These are phyloP conservation scores for Danaus plexippus DNA, from an alignment of 1,140 invertebrate species.

Conservation along the genomic window DNA sequence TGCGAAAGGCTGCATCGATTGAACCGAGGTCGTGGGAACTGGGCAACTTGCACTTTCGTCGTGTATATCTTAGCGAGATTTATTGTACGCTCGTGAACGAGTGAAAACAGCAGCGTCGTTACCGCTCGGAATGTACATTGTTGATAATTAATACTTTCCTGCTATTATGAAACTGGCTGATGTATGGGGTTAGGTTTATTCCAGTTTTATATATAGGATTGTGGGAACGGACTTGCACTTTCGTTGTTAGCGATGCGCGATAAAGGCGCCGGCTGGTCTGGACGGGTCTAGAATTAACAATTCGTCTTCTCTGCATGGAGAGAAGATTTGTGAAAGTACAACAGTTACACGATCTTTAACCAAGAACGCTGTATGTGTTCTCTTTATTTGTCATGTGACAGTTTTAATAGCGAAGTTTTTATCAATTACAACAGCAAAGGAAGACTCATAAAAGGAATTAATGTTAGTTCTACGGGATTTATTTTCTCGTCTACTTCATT, in stretches of 20 bases:
- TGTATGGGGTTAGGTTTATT: not conserved
- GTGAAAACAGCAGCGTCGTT: no score
- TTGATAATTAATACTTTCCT: no score
- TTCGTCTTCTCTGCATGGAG: slow-evolving; percentile 29
- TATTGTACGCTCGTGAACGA: not conserved
- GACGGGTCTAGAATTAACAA: slow-evolving; percentile 48
- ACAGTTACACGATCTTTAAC: slow-evolving; percentile 9
- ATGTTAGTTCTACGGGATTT: no score
- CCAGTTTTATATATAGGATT: slow-evolving; percentile 17
- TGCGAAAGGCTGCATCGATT: slow-evolving; percentile 42
- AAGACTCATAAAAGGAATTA: no score
- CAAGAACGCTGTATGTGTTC: no score
- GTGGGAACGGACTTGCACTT: slow-evolving; percentile 66
- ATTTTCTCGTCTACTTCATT: no score
- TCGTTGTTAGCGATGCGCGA: slow-evolving; percentile 42
- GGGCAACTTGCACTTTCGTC: slow-evolving; percentile 64
- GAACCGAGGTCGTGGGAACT: slow-evolving; percentile 53
- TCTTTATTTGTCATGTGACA: no score
- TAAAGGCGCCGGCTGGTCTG: slow-evolving; percentile 49
- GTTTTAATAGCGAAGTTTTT: no score
- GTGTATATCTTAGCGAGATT: slow-evolving; percentile 7
- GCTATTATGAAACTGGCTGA: slow-evolving; percentile 1
- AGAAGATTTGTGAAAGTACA: slow-evolving; percentile 31
- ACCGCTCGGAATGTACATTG: no score
- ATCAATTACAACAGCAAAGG: not conserved